phyloP scores from a whole-genome alignment of 2,888 invertebrate species.

The Gandaritis pyraliata region DNA sequence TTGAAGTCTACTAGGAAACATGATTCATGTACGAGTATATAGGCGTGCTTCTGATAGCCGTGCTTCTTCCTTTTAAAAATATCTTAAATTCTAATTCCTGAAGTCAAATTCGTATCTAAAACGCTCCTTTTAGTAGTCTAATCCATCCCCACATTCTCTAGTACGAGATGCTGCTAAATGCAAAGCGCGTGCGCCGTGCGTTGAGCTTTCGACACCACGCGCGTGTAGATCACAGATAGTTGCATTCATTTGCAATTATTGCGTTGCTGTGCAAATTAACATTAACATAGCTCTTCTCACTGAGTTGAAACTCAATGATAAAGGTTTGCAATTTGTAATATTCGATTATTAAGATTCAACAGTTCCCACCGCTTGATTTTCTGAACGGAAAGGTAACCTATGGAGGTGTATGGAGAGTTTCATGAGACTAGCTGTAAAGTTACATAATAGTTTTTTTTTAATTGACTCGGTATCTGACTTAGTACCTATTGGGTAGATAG shows the following conservation, averaged over 20 bases:
- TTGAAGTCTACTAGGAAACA: neutral
- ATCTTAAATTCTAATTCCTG: too few relatives aligned
- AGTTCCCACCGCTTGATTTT: constrained; percentile 17
- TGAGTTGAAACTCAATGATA: constrained; percentile 22
- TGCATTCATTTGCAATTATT: constrained; percentile 24
- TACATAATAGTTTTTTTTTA: too few relatives aligned
- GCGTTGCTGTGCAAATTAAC: constrained; percentile 27
- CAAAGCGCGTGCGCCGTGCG: constrained; percentile 4
- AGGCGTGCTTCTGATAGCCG: too few relatives aligned
- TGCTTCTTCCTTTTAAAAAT: too few relatives aligned
- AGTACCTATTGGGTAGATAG: too few relatives aligned
- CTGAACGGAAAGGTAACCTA: neutral
- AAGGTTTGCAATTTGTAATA: constrained; percentile 17
- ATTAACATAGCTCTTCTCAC: constrained; percentile 25
- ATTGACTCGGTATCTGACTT: too few relatives aligned
- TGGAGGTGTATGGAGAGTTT: too few relatives aligned
- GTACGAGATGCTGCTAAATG: neutral
- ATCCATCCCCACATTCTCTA: too few relatives aligned
- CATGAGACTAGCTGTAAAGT: too few relatives aligned
- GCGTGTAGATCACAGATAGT: constrained; percentile 22
- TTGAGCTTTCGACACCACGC: constrained; percentile 16
- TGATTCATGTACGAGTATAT: too few relatives aligned
- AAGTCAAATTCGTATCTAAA: too few relatives aligned
- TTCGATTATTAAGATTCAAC: constrained; percentile 16
- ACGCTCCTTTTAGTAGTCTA: too few relatives aligned